Evolutionary conservation across 2,888 invertebrate genomes (phyloP).

Genomic region (Drosophila parthenogenetica): DNA sequence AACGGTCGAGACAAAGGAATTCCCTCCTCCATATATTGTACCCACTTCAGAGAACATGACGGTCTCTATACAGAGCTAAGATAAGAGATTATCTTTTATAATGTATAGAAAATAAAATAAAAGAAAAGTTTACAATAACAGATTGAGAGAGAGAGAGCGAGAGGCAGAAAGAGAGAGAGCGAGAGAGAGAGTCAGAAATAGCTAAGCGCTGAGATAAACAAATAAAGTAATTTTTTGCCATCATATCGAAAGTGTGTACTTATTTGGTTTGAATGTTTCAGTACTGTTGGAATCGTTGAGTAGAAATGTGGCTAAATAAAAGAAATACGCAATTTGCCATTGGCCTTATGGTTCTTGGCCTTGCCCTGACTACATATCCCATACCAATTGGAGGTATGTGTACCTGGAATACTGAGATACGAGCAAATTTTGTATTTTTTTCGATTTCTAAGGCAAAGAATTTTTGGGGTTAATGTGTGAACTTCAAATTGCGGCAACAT

Average conservation of each 20-base stretch:
- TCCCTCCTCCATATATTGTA: conserved; percentile 23
- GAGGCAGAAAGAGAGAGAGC: not conserved
- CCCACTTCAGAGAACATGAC: conserved; percentile 14
- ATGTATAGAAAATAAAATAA: conserved; percentile 3
- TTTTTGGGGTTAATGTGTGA: conserved; percentile 20
- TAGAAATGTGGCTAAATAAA: conserved; percentile 27
- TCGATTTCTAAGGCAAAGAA: not conserved
- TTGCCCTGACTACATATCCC: conserved; percentile 19
- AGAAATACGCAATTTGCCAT: conserved; percentile 33
- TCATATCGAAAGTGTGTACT: not conserved
- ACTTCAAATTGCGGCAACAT: conserved; percentile 37
- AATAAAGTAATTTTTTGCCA: not conserved
- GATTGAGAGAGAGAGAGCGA: not conserved
- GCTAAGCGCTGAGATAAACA: no score
- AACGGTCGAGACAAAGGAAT: conserved; percentile 20
- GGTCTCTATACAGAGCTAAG: conserved; percentile 3
- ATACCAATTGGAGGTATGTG: conserved; percentile 17
- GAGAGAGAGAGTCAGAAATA: not conserved
- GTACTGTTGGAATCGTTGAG: conserved; percentile 17
- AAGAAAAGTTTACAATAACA: not conserved
- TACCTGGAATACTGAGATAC: not conserved
- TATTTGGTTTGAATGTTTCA: conserved; percentile 23
- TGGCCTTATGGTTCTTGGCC: conserved; percentile 21
- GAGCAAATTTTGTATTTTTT: not conserved
- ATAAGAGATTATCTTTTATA: conserved; percentile 4